Percentiles rank a stretch among this genome's conserved stretches.
These are phyloP conservation scores for Dynastes grantii DNA, from an alignment of 2,888 invertebrate genomes.

Conservation along the genomic window DNA sequence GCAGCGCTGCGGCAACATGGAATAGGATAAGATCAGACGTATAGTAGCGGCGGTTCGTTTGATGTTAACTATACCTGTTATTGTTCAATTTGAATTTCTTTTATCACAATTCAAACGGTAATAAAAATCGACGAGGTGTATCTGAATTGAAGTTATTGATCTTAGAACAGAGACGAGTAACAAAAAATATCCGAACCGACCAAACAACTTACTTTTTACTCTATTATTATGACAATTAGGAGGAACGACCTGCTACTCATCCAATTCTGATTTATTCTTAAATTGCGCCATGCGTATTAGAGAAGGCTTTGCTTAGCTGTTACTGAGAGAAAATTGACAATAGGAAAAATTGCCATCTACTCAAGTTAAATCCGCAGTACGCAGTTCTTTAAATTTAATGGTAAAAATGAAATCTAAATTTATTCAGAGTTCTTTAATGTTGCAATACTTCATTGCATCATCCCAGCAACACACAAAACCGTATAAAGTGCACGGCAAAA, in stretches of 20 bases:
- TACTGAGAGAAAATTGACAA: background rate
- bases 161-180: conserved; percentile 24
- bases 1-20: background rate
- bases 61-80: conserved; percentile 47
- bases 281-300: background rate
- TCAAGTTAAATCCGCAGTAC: too few species aligned
- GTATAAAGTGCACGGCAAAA: too few species aligned
- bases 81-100: conserved; percentile 48
- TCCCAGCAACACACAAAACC: too few species aligned
- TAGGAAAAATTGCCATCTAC: too few species aligned
- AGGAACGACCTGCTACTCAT: background rate
- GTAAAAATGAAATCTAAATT: too few species aligned
- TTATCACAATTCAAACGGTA: conserved; percentile 44
- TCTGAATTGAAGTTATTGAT: conserved; percentile 40
- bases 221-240: conserved; percentile 24
- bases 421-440: too few species aligned
- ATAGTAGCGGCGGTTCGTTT: conserved; percentile 39
- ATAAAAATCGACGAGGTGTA: conserved; percentile 45
- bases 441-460: too few species aligned
- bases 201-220: conserved; percentile 39
- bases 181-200: conserved; percentile 32
- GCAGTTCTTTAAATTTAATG: too few species aligned
- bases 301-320: background rate
- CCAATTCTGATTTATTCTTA: conserved; percentile 1
- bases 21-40: conserved; percentile 20